Evolutionary conservation across 64 coral and sea anemone species (phyloP).

Genomic region (Dendronephthya gigantea): DNA sequence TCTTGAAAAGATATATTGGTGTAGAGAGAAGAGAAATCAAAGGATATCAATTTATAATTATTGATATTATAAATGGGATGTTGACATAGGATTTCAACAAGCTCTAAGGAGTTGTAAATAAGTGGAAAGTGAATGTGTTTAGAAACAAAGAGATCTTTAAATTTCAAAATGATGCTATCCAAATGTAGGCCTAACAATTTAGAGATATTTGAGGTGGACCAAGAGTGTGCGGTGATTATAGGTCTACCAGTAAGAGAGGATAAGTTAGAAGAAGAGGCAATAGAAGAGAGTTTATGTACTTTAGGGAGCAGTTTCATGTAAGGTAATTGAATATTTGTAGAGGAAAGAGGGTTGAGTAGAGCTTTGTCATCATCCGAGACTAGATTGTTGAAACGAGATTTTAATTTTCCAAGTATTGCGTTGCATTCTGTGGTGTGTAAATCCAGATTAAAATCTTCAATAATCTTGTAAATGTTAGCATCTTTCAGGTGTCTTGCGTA

Average conservation of each 20-base stretch:
- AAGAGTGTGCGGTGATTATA: too few species aligned
- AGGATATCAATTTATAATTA: neutral
- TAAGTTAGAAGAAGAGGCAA: neutral
- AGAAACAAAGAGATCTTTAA: neutral
- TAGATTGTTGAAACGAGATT: neutral
- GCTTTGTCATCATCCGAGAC: neutral
- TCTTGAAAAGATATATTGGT: too few species aligned
- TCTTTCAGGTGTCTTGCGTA: neutral
- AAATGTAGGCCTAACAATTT: slow-evolving; percentile 1
- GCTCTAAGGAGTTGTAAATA: neutral
- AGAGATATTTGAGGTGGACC: neutral
- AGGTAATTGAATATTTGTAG: too few species aligned
- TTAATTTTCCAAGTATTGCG: neutral
- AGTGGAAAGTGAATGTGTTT: neutral
- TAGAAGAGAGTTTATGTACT: neutral
- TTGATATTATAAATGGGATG: neutral
- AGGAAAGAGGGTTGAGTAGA: slow-evolving; percentile 10
- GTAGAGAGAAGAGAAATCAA: too few species aligned
- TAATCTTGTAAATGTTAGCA: neutral
- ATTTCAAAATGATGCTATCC: neutral
- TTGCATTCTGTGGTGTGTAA: neutral
- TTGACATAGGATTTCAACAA: neutral
- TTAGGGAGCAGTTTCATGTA: too few species aligned
- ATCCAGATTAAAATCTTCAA: neutral
- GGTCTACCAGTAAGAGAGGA: neutral